Evolutionary conservation across 2,888 invertebrate genomes (phyloP).

Genomic region (Tubulanus polymorphus): DNA sequence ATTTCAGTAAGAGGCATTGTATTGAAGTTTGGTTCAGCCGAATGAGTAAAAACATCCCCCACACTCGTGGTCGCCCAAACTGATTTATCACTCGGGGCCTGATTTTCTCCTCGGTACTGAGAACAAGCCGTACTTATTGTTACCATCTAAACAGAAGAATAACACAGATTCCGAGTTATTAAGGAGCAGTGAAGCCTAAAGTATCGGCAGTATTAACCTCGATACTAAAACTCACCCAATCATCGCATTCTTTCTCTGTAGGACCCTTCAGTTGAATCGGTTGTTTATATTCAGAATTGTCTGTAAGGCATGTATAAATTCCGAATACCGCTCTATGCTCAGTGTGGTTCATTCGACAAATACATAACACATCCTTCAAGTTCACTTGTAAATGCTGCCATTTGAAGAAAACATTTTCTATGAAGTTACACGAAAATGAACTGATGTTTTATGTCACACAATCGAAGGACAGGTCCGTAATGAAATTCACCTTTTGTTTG

Average conservation of each 20-base stretch:
- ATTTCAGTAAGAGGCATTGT: background rate
- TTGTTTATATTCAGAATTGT: constrained; percentile 56
- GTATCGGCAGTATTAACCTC: background rate
- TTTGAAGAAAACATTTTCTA: background rate
- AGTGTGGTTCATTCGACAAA: constrained; percentile 17
- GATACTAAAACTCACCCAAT: constrained; percentile 72
- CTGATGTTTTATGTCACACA: background rate
- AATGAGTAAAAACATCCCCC: constrained; percentile 80
- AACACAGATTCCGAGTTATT: too few relatives aligned
- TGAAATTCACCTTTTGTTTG: constrained; percentile 57
- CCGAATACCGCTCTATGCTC: constrained; percentile 63
- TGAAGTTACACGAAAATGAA: too few relatives aligned
- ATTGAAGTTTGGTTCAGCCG: constrained; percentile 38
- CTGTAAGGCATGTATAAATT: constrained; percentile 70
- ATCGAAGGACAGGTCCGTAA: constrained; percentile 50
- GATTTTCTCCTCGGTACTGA: constrained; percentile 68
- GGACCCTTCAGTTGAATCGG: constrained; percentile 73
- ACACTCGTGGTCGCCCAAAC: constrained; percentile 74
- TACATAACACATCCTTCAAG: constrained; percentile 22
- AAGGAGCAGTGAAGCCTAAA: too few relatives aligned
- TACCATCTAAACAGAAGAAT: constrained; percentile 24
- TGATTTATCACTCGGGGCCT: constrained; percentile 67
- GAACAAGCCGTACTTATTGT: constrained; percentile 61
- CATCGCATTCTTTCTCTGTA: constrained; percentile 81
- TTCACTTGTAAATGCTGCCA: constrained; percentile 22